These are phyloP conservation scores for Balearica regulorum DNA, from an alignment of 2,797 vertebrate species.

Conservation along the genomic window DNA sequence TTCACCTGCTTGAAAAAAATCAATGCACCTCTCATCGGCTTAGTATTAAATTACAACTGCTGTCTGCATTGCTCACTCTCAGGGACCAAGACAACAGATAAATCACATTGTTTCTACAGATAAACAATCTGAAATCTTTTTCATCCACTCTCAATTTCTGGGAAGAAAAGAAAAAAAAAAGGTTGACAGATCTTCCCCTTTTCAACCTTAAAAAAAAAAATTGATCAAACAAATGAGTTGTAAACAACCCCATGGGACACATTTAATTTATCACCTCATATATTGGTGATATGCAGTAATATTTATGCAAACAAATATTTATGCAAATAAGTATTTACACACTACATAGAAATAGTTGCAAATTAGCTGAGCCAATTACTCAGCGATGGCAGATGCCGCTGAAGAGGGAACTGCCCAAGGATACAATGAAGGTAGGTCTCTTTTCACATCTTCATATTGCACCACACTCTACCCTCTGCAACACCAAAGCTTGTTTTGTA, in stretches of 20 bases:
- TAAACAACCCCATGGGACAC: not conserved
- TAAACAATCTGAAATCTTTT: conserved; percentile 5
- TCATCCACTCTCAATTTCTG: not conserved
- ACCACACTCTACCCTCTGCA: not conserved
- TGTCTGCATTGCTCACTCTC: conserved; percentile 32
- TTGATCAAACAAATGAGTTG: not conserved
- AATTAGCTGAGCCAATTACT: not conserved
- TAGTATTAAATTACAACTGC: conserved; percentile 63
- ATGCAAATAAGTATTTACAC: not conserved
- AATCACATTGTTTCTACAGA: conserved; percentile 1
- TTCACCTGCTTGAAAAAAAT: conserved; percentile 70
- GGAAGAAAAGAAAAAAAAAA: not conserved
- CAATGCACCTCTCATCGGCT: conserved; percentile 58
- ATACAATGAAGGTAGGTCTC: not conserved
- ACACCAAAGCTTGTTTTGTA: not conserved
- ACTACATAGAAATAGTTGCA: not conserved
- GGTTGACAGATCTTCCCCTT: not conserved
- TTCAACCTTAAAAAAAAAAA: not conserved
- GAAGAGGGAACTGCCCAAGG: not conserved
- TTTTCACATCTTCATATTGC: not conserved
- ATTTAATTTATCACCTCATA: not conserved
- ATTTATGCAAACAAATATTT: not conserved
- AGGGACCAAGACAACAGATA: not conserved
- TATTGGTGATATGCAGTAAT: not conserved
- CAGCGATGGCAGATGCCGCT: not conserved